Evolutionary conservation across 2,113 vertebrate species (phyloP).

Genomic region (Raja brachyura): DNA sequence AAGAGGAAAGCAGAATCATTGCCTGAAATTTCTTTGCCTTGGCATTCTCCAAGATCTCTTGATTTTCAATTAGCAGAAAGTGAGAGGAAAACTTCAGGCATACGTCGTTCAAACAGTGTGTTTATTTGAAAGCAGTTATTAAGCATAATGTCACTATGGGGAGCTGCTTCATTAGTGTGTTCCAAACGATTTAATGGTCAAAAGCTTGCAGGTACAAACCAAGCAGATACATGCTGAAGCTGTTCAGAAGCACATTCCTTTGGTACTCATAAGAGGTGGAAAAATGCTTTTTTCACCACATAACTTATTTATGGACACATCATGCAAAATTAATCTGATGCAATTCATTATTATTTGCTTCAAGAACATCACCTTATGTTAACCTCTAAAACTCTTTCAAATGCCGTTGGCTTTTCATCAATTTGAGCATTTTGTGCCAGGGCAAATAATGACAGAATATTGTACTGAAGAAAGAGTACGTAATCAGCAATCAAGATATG

Average conservation of each 20-base stretch:
- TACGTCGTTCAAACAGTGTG: neutral
- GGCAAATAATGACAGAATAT: constrained; percentile 79
- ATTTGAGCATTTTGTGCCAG: constrained; percentile 70
- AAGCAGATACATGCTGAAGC: neutral
- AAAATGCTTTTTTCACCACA: constrained; percentile 4
- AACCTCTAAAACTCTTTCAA: constrained; percentile 60
- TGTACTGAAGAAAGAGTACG: constrained; percentile 79
- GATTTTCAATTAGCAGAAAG: neutral
- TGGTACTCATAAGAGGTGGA: neutral
- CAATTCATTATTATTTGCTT: constrained; percentile 55
- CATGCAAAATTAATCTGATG: constrained; percentile 62
- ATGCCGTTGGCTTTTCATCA: constrained; percentile 66
- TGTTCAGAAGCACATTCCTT: neutral
- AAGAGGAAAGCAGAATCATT: too few species aligned
- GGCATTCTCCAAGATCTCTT: neutral
- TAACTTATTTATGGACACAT: constrained; percentile 40
- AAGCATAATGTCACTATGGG: neutral
- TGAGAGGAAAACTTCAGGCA: neutral
- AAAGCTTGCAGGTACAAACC: neutral
- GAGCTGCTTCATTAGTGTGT: neutral
- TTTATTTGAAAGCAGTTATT: neutral
- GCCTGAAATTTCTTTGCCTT: neutral
- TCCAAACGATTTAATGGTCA: neutral
- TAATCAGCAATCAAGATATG: constrained; percentile 91
- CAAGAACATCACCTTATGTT: constrained; percentile 56